These are phyloP conservation scores for Atherinomorus stipes DNA, from an alignment of 2,113 vertebrate genomes.

Conservation along the genomic window DNA sequence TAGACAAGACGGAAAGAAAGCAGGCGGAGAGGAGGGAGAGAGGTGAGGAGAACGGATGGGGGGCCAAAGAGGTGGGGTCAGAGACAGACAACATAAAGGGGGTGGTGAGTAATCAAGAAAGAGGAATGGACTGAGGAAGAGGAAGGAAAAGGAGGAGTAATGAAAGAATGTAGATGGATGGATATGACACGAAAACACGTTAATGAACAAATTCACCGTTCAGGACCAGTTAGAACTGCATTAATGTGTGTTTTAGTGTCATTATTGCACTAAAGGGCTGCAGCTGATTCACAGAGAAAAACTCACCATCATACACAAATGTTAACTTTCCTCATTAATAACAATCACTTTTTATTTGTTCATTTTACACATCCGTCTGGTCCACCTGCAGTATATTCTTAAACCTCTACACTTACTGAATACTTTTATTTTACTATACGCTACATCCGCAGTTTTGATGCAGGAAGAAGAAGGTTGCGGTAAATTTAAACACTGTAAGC, in stretches of 20 bases:
- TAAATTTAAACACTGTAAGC: no score
- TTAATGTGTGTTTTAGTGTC: conserved; percentile 2
- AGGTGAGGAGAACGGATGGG: conserved; percentile 1
- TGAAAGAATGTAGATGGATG: conserved; percentile 29
- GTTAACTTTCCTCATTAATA: no score
- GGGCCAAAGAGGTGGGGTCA: conserved; percentile 6
- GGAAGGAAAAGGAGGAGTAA: conserved; percentile 34
- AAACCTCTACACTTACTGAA: no score
- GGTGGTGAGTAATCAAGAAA: background rate
- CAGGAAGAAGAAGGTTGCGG: no score
- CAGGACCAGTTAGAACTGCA: background rate
- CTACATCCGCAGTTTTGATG: no score
- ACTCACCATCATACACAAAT: background rate
- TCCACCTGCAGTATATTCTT: no score
- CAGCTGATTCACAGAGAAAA: background rate
- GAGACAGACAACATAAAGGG: background rate
- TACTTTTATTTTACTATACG: no score
- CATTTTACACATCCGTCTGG: no score
- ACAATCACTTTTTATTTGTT: no score
- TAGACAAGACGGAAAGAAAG: conserved; percentile 25
- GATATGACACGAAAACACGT: background rate
- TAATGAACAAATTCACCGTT: background rate
- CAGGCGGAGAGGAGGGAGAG: conserved; percentile 11
- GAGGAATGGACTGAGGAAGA: no score
- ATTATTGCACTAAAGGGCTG: no score